phyloP scores from a whole-genome alignment of 2,888 invertebrate genomes.

The Phasia obesa region DNA sequence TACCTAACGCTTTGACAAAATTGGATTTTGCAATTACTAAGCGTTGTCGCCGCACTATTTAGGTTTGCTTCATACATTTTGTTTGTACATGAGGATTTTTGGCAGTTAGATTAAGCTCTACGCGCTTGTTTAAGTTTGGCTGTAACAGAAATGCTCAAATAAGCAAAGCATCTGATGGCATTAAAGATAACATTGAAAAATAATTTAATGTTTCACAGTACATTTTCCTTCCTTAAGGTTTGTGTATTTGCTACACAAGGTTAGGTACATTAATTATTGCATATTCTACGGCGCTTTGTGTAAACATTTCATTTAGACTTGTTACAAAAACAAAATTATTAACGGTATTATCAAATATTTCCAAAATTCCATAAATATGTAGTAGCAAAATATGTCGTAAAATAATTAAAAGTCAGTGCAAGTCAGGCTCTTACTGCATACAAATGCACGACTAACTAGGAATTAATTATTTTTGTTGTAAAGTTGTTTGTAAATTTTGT shows the following conservation, averaged over 20 bases:
- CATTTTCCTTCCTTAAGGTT: background rate
- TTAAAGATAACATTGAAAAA: background rate
- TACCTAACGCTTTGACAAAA: too few relatives aligned
- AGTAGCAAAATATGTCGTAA: background rate
- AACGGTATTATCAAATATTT: constrained; percentile 34
- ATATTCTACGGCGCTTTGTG: background rate
- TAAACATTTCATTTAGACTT: background rate
- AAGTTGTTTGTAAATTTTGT: constrained; percentile 1
- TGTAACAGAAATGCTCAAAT: too few relatives aligned
- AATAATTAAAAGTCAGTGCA: constrained; percentile 37
- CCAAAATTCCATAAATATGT: background rate
- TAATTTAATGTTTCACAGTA: constrained; percentile 1
- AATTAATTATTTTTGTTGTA: background rate
- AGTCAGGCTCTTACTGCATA: constrained; percentile 51
- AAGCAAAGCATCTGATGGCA: background rate
- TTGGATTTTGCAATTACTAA: too few relatives aligned
- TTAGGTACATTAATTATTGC: background rate
- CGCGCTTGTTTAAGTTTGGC: too few relatives aligned
- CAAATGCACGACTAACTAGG: constrained; percentile 41
- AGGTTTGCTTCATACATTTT: too few relatives aligned
- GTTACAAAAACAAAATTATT: background rate
- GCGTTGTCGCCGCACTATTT: too few relatives aligned
- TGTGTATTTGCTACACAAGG: background rate
- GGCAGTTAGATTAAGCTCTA: too few relatives aligned
- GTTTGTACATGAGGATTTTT: too few relatives aligned